phyloP scores from a whole-genome alignment of 2,797 vertebrate genomes.

The Alectoris magna region DNA sequence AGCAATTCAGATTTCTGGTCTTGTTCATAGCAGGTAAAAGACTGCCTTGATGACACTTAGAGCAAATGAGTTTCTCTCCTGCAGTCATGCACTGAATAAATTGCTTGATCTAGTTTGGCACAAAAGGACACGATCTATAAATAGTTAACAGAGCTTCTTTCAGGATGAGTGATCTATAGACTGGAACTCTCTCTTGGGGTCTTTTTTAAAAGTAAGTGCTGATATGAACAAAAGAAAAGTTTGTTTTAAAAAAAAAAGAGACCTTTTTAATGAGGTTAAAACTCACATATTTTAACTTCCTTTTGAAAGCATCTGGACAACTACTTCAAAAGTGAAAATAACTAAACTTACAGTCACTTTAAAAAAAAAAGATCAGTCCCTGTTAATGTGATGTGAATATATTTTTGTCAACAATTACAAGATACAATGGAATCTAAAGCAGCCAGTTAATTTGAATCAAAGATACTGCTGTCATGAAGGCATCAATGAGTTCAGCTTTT shows the following conservation, averaged over 20 bases:
- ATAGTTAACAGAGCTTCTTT: slow-evolving; percentile 72
- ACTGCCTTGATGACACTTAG: slow-evolving; percentile 68
- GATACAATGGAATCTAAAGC: background rate
- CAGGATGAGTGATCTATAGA: slow-evolving; percentile 62
- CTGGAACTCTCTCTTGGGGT: slow-evolving; percentile 66
- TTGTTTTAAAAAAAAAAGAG: slow-evolving; percentile 37
- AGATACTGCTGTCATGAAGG: background rate
- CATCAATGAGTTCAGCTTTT: slow-evolving; percentile 1
- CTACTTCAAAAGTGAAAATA: slow-evolving; percentile 62
- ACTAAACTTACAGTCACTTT: slow-evolving; percentile 38
- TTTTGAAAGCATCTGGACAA: slow-evolving; percentile 66
- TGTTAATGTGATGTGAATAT: slow-evolving; percentile 17
- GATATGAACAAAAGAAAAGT: slow-evolving; percentile 73
- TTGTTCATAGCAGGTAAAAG: slow-evolving; percentile 71
- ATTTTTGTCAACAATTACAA: slow-evolving; percentile 47
- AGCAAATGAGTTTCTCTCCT: slow-evolving; percentile 72
- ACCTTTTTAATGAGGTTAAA: slow-evolving; percentile 69
- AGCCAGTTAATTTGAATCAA: slow-evolving; percentile 28
- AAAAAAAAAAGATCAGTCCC: slow-evolving; percentile 25
- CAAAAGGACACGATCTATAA: slow-evolving; percentile 71
- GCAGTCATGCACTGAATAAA: slow-evolving; percentile 67
- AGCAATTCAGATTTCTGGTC: slow-evolving; percentile 59
- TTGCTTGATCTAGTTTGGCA: slow-evolving; percentile 68
- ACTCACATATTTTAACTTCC: slow-evolving; percentile 49
- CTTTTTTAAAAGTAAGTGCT: slow-evolving; percentile 70